phyloP scores from a whole-genome alignment of 1,140 invertebrate species.

The Tetranychus urticae region DNA sequence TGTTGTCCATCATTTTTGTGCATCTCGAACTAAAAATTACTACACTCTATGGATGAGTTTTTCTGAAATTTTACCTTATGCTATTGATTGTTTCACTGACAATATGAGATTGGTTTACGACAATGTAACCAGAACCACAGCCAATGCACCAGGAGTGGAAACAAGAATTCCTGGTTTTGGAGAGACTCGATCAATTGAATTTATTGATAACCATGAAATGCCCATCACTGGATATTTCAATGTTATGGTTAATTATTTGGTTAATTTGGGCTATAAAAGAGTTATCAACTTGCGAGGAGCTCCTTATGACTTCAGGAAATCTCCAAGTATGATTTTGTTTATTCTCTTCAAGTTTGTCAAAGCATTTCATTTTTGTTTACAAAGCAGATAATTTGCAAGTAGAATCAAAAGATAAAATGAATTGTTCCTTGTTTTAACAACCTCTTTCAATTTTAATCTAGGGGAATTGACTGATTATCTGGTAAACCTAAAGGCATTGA shows the following conservation, averaged over 20 bases:
- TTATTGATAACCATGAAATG: slow-evolving; percentile 60
- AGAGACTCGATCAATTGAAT: slow-evolving; percentile 60
- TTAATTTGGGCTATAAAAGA: slow-evolving; percentile 50
- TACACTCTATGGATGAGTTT: slow-evolving; percentile 88
- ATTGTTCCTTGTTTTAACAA: not conserved
- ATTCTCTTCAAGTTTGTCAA: not conserved
- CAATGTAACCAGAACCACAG: slow-evolving; percentile 52
- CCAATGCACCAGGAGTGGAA: slow-evolving; percentile 64
- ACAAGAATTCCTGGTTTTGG: slow-evolving; percentile 72
- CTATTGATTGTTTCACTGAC: slow-evolving; percentile 94
- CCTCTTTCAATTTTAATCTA: not conserved
- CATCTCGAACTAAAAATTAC: slow-evolving; percentile 47
- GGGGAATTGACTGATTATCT: slow-evolving; percentile 52
- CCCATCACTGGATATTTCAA: slow-evolving; percentile 63
- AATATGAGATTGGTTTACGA: slow-evolving; percentile 59
- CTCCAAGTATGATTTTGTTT: slow-evolving; percentile 52
- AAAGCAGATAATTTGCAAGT: not conserved
- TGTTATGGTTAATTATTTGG: slow-evolving; percentile 50
- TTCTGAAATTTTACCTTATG: slow-evolving; percentile 57
- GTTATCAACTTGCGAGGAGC: slow-evolving; percentile 62
- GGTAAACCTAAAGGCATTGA: slow-evolving; percentile 54
- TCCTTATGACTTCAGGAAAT: slow-evolving; percentile 90
- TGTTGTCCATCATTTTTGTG: slow-evolving; percentile 61
- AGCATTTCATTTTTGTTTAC: not conserved
- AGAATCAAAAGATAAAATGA: not conserved